These are phyloP conservation scores for Eupsilia transversa DNA, from an alignment of 2,888 invertebrate genomes.

Conservation along the genomic window DNA sequence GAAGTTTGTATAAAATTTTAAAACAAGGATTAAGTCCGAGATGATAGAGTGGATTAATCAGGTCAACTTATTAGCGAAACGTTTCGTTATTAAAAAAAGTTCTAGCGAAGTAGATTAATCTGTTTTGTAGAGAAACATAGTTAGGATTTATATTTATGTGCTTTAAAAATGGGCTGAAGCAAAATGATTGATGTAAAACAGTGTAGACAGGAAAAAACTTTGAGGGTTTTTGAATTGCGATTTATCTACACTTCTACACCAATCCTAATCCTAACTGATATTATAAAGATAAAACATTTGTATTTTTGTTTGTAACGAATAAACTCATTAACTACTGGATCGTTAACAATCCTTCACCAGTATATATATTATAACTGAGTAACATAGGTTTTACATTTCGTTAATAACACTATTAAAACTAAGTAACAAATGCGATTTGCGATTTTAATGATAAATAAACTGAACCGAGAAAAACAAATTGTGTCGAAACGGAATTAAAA, in stretches of 20 bases:
- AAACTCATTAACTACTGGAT: too few species aligned
- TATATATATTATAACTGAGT: too few species aligned
- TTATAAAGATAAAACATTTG: too few species aligned
- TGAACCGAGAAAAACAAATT: neutral
- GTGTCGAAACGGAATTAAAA: neutral
- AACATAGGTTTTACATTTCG: too few species aligned
- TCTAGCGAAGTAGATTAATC: conserved; percentile 33
- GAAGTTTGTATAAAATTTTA: conserved; percentile 42
- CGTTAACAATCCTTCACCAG: too few species aligned
- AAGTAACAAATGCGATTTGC: neutral
- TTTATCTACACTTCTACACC: too few species aligned
- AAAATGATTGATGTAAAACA: neutral
- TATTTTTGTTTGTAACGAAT: too few species aligned
- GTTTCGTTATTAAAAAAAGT: conserved; percentile 43
- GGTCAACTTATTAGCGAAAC: conserved; percentile 40
- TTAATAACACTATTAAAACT: too few species aligned
- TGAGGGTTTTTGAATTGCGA: neutral
- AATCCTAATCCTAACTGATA: too few species aligned
- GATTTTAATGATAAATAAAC: neutral
- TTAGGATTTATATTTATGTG: conserved; percentile 10
- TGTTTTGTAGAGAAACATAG: conserved; percentile 13
- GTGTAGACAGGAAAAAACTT: neutral
- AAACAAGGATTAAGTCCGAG: conserved; percentile 33
- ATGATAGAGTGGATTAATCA: conserved; percentile 54
- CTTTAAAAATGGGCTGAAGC: neutral